A percentile compares a stretch with the other conserved stretches of the same genome.
Conservation (phyloP, 2,888 invertebrate species). For the Ophion costatus region DNA sequence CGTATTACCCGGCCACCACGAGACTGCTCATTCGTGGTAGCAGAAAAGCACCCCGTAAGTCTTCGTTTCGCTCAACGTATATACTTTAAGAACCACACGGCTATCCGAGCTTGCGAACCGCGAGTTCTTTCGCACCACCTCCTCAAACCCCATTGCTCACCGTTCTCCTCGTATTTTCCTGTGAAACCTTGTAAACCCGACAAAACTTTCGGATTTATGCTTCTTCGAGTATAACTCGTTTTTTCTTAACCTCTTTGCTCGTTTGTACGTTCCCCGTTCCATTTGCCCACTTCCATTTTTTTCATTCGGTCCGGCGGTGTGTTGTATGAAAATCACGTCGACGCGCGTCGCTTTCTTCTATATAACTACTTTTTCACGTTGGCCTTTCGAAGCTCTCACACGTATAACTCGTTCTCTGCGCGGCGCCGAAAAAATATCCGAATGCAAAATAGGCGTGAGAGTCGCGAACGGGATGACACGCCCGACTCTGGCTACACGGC, state of each 20-base stretch:
- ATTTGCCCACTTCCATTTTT: background rate
- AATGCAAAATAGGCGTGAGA: too few species aligned
- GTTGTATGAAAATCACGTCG: slow-evolving; percentile 47
- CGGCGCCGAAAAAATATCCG: too few species aligned
- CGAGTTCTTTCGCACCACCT: slow-evolving; percentile 19
- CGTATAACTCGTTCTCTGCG: too few species aligned
- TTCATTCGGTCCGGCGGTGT: background rate
- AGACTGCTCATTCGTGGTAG: background rate
- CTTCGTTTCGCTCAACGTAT: slow-evolving; percentile 68
- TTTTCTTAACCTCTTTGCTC: slow-evolving; percentile 58
- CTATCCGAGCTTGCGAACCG: slow-evolving; percentile 16
- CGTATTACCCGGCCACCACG: background rate
- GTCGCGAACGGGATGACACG: too few species aligned
- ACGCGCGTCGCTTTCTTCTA: slow-evolving; percentile 21
- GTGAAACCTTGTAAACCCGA: slow-evolving; percentile 81
- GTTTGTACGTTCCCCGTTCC: background rate
- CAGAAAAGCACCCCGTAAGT: slow-evolving; percentile 59
- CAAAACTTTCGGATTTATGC: slow-evolving; percentile 75
- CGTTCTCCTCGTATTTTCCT: slow-evolving; percentile 77
- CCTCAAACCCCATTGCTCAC: slow-evolving; percentile 18
- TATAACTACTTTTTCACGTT: background rate
- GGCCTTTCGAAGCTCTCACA: background rate
- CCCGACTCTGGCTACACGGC: too few species aligned
- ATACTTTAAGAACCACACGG: slow-evolving; percentile 44
- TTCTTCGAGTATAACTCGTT: slow-evolving; percentile 73